Evolutionary conservation across 1,140 invertebrate genomes (phyloP).

Genomic region (Heliconius himera): DNA sequence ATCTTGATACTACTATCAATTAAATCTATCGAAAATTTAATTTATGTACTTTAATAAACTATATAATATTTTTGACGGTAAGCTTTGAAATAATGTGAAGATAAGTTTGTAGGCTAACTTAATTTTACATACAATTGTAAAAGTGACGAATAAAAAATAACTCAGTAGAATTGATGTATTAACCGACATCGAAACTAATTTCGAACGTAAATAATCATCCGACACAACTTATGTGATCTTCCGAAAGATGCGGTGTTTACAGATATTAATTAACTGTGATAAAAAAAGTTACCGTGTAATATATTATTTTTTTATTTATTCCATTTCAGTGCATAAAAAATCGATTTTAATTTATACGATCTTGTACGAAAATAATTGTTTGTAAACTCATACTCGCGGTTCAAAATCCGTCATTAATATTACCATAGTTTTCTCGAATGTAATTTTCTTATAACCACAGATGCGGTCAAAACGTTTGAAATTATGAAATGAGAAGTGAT

Average conservation of each 20-base stretch:
- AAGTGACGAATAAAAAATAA: not conserved
- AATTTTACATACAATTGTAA: not conserved
- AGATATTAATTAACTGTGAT: conserved; percentile 58
- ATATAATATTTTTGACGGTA: conserved; percentile 72
- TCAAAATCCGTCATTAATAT: conserved; percentile 68
- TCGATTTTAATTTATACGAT: not conserved
- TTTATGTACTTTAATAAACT: conserved; percentile 45
- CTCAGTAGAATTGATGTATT: not conserved
- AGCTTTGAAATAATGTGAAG: conserved; percentile 35
- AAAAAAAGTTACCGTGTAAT: conserved; percentile 56
- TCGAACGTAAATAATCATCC: not conserved
- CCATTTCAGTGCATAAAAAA: not conserved
- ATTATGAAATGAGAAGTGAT: conserved; percentile 52
- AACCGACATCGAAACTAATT: not conserved
- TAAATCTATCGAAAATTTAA: conserved; percentile 36
- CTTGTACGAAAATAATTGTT: not conserved
- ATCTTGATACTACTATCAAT: conserved; percentile 27
- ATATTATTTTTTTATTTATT: conserved; percentile 32
- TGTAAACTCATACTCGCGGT: conserved; percentile 50
- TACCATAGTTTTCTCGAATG: conserved; percentile 53
- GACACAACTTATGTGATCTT: not conserved
- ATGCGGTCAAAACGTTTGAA: conserved; percentile 50
- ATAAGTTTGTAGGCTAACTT: not conserved
- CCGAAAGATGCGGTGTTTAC: not conserved
- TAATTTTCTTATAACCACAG: conserved; percentile 44